These are phyloP conservation scores for Chlorops oryzae DNA, from an alignment of 1,140 invertebrate genomes.

Conservation along the genomic window DNA sequence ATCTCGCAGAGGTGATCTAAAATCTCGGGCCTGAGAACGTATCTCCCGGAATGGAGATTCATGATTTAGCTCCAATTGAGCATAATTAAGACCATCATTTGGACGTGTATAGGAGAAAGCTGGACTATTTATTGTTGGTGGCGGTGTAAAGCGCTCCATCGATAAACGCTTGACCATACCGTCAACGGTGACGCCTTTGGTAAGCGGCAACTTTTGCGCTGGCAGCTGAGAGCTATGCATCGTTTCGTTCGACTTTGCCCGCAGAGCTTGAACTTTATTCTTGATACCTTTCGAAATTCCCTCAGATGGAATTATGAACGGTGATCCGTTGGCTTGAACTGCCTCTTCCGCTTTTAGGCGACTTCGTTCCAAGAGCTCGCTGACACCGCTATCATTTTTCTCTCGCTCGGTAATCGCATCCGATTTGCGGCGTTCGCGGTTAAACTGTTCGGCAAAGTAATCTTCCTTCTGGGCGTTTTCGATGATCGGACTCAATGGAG, in stretches of 20 bases:
- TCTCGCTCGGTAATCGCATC: constrained; percentile 42
- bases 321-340: constrained; percentile 10
- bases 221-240: constrained; percentile 63
- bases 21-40: constrained; percentile 17
- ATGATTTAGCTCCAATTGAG: constrained; percentile 57
- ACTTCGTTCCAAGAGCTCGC: constrained; percentile 32
- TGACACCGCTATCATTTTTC: constrained; percentile 38
- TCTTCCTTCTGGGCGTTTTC: constrained; percentile 61
- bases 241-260: constrained; percentile 53
- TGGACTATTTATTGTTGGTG: constrained; percentile 51
- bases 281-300: constrained; percentile 46
- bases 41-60: constrained; percentile 32
- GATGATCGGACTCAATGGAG: constrained; percentile 70
- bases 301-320: constrained; percentile 33
- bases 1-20: neutral
- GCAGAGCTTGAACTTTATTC: constrained; percentile 39
- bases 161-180: constrained; percentile 59
- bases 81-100: constrained; percentile 60
- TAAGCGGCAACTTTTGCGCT: constrained; percentile 57
- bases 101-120: constrained; percentile 45
- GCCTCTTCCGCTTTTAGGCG: constrained; percentile 32
- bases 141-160: constrained; percentile 58
- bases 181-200: constrained; percentile 59
- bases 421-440: constrained; percentile 40
- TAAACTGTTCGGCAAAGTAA: constrained; percentile 53